These are phyloP conservation scores for Brachyptera putata DNA, from an alignment of 2,888 invertebrate genomes.

Conservation along the genomic window DNA sequence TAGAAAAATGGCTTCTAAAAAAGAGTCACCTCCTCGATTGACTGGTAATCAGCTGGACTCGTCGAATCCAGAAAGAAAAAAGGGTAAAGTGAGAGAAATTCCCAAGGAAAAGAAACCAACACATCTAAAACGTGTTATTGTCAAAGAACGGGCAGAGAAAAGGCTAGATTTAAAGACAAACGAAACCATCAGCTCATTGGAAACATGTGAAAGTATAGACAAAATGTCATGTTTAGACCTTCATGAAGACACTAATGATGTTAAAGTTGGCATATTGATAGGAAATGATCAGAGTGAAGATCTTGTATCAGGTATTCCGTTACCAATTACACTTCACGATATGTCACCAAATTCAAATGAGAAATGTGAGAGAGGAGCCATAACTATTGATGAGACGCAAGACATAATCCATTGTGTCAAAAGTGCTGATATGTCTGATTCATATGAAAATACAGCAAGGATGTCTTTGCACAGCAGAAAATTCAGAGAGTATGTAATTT, in stretches of 20 bases:
- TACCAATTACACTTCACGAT: no score
- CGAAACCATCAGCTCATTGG: neutral
- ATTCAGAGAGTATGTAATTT: neutral
- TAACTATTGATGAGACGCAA: no score
- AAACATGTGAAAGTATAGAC: no score
- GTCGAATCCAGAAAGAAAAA: conserved; percentile 9
- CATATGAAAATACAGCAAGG: no score
- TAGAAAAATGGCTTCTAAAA: neutral
- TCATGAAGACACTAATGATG: no score
- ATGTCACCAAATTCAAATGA: no score
- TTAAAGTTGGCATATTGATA: neutral
- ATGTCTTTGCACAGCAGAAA: conserved; percentile 6
- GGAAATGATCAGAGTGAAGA: no score
- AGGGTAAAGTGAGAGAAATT: conserved; percentile 11
- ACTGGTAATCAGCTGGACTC: conserved; percentile 9
- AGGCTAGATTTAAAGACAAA: neutral
- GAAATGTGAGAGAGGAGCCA: no score
- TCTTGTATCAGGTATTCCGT: no score
- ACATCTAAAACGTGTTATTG: neutral
- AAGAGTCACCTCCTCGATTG: neutral
- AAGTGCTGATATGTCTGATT: no score
- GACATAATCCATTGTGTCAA: no score
- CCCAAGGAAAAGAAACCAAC: conserved; percentile 1
- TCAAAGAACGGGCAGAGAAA: neutral
- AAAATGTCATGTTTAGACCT: no score